phyloP scores from a whole-genome alignment of 2,113 vertebrate species.

The Clarias gariepinus region DNA sequence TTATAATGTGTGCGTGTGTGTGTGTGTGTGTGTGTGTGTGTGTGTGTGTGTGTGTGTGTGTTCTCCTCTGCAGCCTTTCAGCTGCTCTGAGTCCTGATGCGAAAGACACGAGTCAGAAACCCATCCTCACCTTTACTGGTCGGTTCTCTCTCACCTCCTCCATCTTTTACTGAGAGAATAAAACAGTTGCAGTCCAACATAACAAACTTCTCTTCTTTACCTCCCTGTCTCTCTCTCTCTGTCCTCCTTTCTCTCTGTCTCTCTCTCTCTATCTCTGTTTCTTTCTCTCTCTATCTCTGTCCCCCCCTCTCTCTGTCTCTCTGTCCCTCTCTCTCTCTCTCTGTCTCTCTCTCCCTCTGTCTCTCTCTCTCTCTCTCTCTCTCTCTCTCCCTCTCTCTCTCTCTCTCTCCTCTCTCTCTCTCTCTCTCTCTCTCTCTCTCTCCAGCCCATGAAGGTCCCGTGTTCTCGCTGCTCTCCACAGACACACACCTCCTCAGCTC shows the following conservation, averaged over 20 bases:
- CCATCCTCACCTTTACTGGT: conserved; percentile 81
- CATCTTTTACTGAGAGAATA: background rate
- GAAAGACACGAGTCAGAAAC: conserved; percentile 77
- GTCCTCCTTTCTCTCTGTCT: background rate
- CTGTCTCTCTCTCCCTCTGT: background rate
- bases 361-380: background rate
- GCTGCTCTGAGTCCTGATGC: conserved; percentile 85
- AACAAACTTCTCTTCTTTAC: background rate
- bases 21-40: background rate
- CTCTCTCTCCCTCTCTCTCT: background rate
- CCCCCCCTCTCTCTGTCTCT: background rate
- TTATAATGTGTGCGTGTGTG: background rate
- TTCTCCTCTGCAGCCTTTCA: conserved; percentile 71
- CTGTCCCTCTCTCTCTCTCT: background rate
- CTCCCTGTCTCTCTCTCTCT: background rate
- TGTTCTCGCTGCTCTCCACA: conserved; percentile 81
- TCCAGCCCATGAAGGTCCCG: conserved; percentile 81
- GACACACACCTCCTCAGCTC: conserved; percentile 82
- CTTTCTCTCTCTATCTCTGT: too few species aligned
- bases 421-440: background rate
- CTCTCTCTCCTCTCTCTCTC: background rate
- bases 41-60: background rate
- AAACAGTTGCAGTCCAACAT: background rate
- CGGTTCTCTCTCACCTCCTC: conserved; percentile 33
- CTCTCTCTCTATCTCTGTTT: background rate